A percentile compares a stretch with the other conserved stretches of the same genome.
Evolutionary conservation across 2,113 vertebrate genomes (phyloP).

Genomic region (Myrmophylax atrothorax): DNA sequence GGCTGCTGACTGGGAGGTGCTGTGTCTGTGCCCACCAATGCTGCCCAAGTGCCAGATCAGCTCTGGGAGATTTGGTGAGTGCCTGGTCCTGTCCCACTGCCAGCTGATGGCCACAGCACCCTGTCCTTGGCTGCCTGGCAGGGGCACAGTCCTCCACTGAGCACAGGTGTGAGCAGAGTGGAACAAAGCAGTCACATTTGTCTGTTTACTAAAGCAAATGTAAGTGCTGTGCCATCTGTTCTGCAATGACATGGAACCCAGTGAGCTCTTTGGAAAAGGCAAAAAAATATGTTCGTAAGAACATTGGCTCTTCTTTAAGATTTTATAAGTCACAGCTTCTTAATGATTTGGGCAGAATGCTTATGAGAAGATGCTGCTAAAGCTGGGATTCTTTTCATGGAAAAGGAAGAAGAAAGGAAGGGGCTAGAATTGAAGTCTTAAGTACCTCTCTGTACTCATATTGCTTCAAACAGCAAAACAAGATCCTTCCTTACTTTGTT

Average conservation of each 20-base stretch:
- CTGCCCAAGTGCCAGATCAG: neutral
- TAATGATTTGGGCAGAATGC: no score
- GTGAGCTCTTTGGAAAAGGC: neutral
- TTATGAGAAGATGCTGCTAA: no score
- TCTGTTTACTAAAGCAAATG: neutral
- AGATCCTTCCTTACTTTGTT: no score
- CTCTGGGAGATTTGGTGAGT: accelerated
- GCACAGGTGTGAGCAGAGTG: neutral
- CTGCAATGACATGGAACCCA: neutral
- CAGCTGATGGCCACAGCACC: neutral
- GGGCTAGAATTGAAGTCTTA: no score
- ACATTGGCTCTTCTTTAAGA: no score
- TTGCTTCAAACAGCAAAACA: no score
- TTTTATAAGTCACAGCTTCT: no score
- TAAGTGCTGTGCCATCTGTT: slow-evolving; percentile 33
- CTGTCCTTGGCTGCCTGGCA: neutral
- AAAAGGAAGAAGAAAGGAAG: no score
- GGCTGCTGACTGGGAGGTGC: neutral
- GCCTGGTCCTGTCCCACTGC: neutral
- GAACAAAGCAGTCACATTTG: neutral
- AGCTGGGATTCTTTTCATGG: no score
- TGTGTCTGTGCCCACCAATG: accelerated
- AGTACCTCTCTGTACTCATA: no score
- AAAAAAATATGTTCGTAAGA: neutral
- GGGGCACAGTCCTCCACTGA: neutral